phyloP scores from a whole-genome alignment of 2,113 vertebrate genomes.

The Ceuthmochares aereus region DNA sequence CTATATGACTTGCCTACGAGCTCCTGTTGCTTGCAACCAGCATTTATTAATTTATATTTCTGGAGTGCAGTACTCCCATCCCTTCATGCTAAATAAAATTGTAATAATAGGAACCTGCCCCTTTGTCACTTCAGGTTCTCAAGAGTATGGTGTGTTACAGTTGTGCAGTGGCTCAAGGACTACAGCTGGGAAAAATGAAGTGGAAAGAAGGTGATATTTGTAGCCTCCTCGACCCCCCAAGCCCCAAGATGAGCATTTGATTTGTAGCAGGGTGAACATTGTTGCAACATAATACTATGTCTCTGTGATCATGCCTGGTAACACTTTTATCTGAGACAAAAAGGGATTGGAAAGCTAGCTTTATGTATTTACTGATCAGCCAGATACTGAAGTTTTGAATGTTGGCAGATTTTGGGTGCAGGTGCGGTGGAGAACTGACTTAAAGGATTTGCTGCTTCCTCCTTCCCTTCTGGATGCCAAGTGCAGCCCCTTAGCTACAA shows the following conservation, averaged over 20 bases:
- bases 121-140: background rate
- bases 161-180: background rate
- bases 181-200: background rate
- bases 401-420: background rate
- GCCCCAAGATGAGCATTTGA: background rate
- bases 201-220: background rate
- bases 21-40: background rate
- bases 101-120: background rate
- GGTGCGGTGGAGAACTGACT: background rate
- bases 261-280: background rate
- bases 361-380: background rate
- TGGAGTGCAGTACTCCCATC: background rate
- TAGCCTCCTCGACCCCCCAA: background rate
- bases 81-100: background rate
- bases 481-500: background rate
- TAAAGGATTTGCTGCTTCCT: background rate
- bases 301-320: background rate
- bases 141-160: background rate
- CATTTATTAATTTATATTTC: background rate
- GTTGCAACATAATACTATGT: background rate
- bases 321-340: background rate
- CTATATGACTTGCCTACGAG: background rate
- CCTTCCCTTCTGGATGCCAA: background rate
- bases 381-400: background rate
- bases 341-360: background rate